Conservation (phyloP, 1,140 invertebrate genomes). For the Lanistes nyassanus region DNA sequence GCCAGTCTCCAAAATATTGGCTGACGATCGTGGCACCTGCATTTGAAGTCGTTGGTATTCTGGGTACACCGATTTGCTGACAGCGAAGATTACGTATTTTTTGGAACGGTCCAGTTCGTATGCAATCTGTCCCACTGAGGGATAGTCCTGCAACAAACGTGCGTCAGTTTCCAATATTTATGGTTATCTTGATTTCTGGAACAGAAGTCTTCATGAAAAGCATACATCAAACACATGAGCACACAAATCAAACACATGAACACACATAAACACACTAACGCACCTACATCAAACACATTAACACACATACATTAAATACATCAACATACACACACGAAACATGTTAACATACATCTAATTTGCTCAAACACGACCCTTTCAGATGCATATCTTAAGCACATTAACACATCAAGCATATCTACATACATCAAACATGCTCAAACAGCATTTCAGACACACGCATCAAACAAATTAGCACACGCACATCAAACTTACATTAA, state of each 20-base stretch:
- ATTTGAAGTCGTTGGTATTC: slow-evolving; percentile 27
- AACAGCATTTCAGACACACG: too few species aligned
- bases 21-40: slow-evolving; percentile 70
- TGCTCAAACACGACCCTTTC: too few species aligned
- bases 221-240: neutral
- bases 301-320: neutral
- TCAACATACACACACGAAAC: too few species aligned
- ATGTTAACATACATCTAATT: too few species aligned
- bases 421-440: too few species aligned
- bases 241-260: neutral
- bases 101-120: slow-evolving; percentile 91
- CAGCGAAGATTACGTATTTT: slow-evolving; percentile 97
- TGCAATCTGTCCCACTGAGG: slow-evolving; percentile 87
- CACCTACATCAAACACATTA: neutral
- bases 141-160: slow-evolving; percentile 82
- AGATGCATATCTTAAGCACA: too few species aligned
- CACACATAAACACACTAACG: neutral
- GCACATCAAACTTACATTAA: too few species aligned
- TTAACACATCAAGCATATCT: too few species aligned
- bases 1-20: slow-evolving; percentile 79
- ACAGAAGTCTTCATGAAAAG: neutral
- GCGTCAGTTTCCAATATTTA: neutral
- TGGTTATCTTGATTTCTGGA: too few species aligned
- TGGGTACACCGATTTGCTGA: slow-evolving; percentile 61
- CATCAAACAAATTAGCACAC: too few species aligned